phyloP scores from a whole-genome alignment of 2,888 invertebrate genomes.

The Epinotia demarniana region DNA sequence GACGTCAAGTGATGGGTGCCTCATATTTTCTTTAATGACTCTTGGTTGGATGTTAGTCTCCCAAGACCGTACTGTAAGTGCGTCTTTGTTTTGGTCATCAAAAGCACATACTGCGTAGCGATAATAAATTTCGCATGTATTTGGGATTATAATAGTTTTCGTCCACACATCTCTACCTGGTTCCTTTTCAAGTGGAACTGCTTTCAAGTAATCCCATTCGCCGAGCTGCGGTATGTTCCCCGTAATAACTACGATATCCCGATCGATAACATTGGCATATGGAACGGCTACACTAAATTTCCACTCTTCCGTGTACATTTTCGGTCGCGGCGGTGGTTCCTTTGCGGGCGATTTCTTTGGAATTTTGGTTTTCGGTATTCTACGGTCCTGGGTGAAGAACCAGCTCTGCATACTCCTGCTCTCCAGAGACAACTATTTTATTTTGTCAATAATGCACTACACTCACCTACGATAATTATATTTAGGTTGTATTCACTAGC shows the following conservation, averaged over 20 bases:
- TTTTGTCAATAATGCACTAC: constrained; percentile 17
- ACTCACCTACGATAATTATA: neutral
- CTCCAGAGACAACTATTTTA: constrained; percentile 2
- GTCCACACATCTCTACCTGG: constrained; percentile 85
- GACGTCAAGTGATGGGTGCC: constrained; percentile 81
- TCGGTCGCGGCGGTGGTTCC: constrained; percentile 54
- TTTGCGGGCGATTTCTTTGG: constrained; percentile 64
- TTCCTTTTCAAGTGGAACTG: constrained; percentile 82
- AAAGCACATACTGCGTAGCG: constrained; percentile 91
- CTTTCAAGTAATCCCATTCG: constrained; percentile 87
- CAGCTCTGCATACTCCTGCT: constrained; percentile 84
- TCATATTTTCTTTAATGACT: constrained; percentile 77
- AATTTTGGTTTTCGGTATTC: constrained; percentile 62
- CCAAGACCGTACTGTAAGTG: constrained; percentile 89
- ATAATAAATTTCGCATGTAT: constrained; percentile 87
- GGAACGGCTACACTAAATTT: constrained; percentile 78
- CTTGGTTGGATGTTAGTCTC: constrained; percentile 91
- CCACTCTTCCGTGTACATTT: constrained; percentile 69
- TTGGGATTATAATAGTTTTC: constrained; percentile 86
- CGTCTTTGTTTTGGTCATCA: constrained; percentile 84
- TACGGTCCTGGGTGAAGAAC: constrained; percentile 86
- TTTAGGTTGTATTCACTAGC: neutral
- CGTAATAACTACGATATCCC: constrained; percentile 88
- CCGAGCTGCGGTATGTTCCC: constrained; percentile 89
- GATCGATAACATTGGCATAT: constrained; percentile 74